A percentile compares a stretch with the other conserved stretches of the same genome.
These are phyloP conservation scores for Leucophenga montana DNA, from an alignment of 2,888 invertebrate species.

Conservation along the genomic window DNA sequence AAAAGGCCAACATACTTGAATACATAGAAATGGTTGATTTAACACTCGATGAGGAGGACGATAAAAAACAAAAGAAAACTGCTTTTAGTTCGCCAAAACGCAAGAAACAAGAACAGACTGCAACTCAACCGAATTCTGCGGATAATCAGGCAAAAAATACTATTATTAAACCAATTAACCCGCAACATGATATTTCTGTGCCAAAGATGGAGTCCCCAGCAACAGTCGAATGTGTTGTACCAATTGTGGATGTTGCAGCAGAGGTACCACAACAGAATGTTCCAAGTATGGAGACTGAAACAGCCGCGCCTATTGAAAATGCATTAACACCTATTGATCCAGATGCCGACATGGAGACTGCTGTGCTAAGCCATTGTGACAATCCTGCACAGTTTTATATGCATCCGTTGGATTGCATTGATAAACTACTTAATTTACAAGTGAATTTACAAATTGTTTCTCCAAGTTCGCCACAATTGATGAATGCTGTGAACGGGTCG, in stretches of 20 bases:
- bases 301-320: slow-evolving; percentile 33
- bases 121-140: slow-evolving; percentile 28
- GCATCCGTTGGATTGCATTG: slow-evolving; percentile 77
- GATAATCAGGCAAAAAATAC: background rate
- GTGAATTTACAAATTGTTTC: slow-evolving; percentile 78
- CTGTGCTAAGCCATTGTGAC: slow-evolving; percentile 82
- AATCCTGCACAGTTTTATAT: slow-evolving; percentile 85
- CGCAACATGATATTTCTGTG: slow-evolving; percentile 2
- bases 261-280: slow-evolving; percentile 24
- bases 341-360: slow-evolving; percentile 72
- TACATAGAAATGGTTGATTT: slow-evolving; percentile 70
- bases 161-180: background rate
- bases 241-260: slow-evolving; percentile 13
- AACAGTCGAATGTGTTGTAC: slow-evolving; percentile 4
- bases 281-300: background rate
- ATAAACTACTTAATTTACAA: slow-evolving; percentile 78
- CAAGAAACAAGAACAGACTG: slow-evolving; percentile 41
- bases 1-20: slow-evolving; percentile 61
- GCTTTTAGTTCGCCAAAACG: slow-evolving; percentile 43
- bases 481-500: slow-evolving; percentile 74
- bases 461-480: slow-evolving; percentile 75
- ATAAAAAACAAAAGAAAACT: slow-evolving; percentile 47
- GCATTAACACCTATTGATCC: slow-evolving; percentile 52
- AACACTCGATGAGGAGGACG: slow-evolving; percentile 68
- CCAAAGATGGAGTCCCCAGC: background rate